Conservation (phyloP, 2,797 vertebrate species). For the Sebastolobus alascanus region DNA sequence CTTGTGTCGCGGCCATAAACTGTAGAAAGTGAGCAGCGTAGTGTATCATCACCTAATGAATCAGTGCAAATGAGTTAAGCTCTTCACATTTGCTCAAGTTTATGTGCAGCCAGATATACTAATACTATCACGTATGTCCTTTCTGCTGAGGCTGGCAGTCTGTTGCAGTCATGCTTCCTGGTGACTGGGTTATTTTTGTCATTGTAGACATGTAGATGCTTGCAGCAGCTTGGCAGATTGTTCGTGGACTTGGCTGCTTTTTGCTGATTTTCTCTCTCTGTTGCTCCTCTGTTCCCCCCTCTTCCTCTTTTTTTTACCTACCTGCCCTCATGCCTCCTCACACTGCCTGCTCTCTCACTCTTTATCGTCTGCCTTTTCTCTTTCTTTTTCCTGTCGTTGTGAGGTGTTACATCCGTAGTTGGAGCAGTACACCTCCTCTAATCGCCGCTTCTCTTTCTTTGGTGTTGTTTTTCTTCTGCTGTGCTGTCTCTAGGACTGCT, state of each 20-base stretch:
- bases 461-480: conserved; percentile 80
- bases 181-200: conserved; percentile 41
- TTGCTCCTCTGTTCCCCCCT: not conserved
- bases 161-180: conserved; percentile 51
- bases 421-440: conserved; percentile 56
- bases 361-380: not conserved
- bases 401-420: conserved; percentile 21
- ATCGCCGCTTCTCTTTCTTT: conserved; percentile 71
- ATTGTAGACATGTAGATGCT: conserved; percentile 28
- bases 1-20: not conserved
- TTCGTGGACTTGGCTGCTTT: conserved; percentile 32
- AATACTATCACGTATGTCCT: not conserved
- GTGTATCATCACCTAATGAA: not conserved
- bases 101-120: not conserved
- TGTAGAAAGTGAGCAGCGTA: fast-evolving
- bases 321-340: not conserved
- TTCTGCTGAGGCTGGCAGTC: conserved; percentile 61
- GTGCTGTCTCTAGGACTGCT: conserved; percentile 97
- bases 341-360: not conserved
- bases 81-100: not conserved
- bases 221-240: conserved; percentile 25
- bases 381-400: not conserved
- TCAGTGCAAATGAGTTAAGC: not conserved
- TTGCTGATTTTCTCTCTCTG: conserved; percentile 7
- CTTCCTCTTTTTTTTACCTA: not conserved